phyloP scores from a whole-genome alignment of 1,140 invertebrate genomes.

The Drosophila mauritiana region DNA sequence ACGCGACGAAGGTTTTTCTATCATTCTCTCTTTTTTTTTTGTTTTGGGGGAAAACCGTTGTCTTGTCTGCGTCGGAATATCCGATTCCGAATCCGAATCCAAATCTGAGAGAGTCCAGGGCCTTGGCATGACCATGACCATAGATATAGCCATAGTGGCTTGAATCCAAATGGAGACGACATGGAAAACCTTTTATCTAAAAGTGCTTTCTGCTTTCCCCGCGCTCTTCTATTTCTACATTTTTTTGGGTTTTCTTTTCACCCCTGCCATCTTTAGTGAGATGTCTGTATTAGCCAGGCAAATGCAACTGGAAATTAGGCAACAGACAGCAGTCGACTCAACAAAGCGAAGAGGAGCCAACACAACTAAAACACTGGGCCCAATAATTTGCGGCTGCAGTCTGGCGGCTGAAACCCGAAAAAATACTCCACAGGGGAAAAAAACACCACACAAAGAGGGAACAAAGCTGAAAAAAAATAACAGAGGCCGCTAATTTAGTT shows the following conservation, averaged over 20 bases:
- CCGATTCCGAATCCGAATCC: conserved; percentile 15
- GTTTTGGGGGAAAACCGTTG: conserved; percentile 25
- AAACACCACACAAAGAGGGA: conserved; percentile 29
- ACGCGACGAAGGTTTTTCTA: conserved; percentile 20
- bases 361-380: conserved; percentile 31
- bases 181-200: conserved; percentile 83
- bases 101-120: conserved; percentile 39
- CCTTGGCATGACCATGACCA: conserved; percentile 60
- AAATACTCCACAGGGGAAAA: conserved; percentile 1
- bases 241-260: neutral
- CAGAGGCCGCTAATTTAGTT: conserved; percentile 75
- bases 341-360: conserved; percentile 25
- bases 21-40: neutral
- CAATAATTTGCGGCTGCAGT: conserved; percentile 37
- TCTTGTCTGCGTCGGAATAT: conserved; percentile 22
- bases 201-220: conserved; percentile 47
- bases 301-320: conserved; percentile 75
- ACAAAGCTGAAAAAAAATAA: conserved; percentile 23
- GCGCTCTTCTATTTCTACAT: neutral
- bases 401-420: conserved; percentile 21
- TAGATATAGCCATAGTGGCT: conserved; percentile 45
- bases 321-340: conserved; percentile 39
- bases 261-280: conserved; percentile 20
- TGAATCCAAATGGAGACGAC: conserved; percentile 78
- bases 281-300: conserved; percentile 76